Conservation (phyloP, 2,888 invertebrate species). For the Lumbricus terrestris region DNA sequence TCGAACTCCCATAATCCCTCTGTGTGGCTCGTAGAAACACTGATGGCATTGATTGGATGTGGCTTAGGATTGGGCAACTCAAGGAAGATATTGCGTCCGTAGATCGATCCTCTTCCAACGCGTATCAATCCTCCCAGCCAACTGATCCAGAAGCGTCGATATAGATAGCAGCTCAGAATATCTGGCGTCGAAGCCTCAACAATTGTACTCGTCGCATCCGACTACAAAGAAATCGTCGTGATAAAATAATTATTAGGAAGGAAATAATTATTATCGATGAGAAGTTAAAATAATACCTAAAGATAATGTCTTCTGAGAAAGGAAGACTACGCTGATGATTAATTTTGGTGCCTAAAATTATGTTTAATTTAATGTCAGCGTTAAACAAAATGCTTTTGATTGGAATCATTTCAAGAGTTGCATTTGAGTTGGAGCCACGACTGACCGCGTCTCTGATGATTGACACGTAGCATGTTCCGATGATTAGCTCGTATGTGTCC, state of each 20-base stretch:
- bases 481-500: conserved; percentile 24
- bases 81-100: conserved; percentile 8
- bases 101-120: conserved; percentile 23
- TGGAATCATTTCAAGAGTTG: neutral
- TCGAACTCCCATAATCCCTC: conserved; percentile 25
- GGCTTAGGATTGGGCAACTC: conserved; percentile 20
- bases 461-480: conserved; percentile 17
- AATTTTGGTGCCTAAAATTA: neutral
- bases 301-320: neutral
- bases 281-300: too few relatives aligned
- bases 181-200: conserved; percentile 17
- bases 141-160: conserved; percentile 29
- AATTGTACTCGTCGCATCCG: neutral
- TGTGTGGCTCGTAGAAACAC: conserved; percentile 12
- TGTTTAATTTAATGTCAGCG: neutral
- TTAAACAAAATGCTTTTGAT: neutral
- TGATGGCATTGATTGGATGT: conserved; percentile 27
- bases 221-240: neutral
- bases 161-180: conserved; percentile 11
- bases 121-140: conserved; percentile 28
- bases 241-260: too few relatives aligned
- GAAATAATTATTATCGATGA: too few relatives aligned
- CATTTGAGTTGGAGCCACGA: neutral
- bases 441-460: conserved; percentile 20
- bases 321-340: too few relatives aligned